phyloP scores from a whole-genome alignment of 2,888 invertebrate genomes.

The Andrena chrysosceles region DNA sequence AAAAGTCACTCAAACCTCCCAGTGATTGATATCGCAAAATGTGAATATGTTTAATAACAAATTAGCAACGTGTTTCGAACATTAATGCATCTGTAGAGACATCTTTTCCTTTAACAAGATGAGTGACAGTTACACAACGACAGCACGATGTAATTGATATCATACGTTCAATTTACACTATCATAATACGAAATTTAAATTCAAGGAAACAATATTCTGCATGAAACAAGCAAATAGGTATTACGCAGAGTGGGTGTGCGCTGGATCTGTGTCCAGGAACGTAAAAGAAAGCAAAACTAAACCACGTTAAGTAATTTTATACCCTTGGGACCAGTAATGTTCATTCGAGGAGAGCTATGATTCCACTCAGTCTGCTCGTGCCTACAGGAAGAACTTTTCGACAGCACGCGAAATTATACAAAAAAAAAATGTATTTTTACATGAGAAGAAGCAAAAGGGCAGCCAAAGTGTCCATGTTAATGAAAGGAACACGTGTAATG shows the following conservation, averaged over 20 bases:
- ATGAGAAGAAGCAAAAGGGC: background rate
- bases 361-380: background rate
- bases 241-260: background rate
- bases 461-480: constrained; percentile 52
- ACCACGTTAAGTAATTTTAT: background rate
- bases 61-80: too few species aligned
- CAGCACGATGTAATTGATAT: too few species aligned
- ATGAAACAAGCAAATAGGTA: background rate
- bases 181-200: background rate
- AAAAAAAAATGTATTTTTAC: constrained; percentile 45
- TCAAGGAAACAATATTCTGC: background rate
- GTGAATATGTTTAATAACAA: too few species aligned
- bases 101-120: too few species aligned
- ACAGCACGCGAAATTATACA: constrained; percentile 24
- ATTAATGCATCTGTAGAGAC: too few species aligned
- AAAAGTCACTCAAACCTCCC: too few species aligned
- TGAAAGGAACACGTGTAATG: constrained; percentile 65
- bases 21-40: too few species aligned
- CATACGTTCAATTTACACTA: background rate
- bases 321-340: background rate
- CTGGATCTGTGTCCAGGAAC: background rate
- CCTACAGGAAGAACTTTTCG: background rate
- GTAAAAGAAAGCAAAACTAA: background rate
- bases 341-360: background rate
- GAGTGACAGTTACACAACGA: too few species aligned